Evolutionary conservation across 2,113 vertebrate genomes (phyloP).

Genomic region (Recurvirostra avosetta): DNA sequence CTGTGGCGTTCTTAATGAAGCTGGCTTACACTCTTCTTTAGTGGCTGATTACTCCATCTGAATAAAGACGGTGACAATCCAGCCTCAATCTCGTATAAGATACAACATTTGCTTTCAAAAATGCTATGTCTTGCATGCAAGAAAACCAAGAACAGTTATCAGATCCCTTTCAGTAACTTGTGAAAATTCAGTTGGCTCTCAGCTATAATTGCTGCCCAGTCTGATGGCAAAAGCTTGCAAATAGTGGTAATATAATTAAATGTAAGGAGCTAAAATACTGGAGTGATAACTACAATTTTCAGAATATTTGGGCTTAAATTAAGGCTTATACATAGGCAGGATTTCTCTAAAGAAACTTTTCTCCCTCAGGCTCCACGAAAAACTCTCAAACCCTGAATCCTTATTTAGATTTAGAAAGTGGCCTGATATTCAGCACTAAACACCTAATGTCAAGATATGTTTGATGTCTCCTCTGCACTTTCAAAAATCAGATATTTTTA

Average conservation of each 20-base stretch:
- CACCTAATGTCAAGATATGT: accelerated
- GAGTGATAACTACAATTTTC: not conserved
- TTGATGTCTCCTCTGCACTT: not conserved
- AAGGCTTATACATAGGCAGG: not conserved
- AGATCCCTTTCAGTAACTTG: not conserved
- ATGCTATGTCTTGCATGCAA: not conserved
- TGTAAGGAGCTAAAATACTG: not conserved
- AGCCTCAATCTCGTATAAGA: not conserved
- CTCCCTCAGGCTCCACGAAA: not conserved
- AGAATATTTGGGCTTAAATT: not conserved
- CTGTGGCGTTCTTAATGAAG: not conserved
- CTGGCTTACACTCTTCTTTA: not conserved
- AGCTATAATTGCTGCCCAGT: not conserved
- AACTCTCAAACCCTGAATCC: not conserved
- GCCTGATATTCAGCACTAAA: not conserved
- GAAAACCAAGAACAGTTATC: not conserved
- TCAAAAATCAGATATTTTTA: not conserved
- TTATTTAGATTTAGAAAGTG: not conserved
- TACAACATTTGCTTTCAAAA: not conserved
- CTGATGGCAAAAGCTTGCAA: not conserved
- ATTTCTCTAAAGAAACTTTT: not conserved
- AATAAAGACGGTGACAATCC: not conserved
- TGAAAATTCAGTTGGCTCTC: not conserved
- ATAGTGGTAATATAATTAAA: not conserved
- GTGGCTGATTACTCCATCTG: not conserved